phyloP scores from a whole-genome alignment of 1,140 invertebrate species.

The Helicoverpa zea region DNA sequence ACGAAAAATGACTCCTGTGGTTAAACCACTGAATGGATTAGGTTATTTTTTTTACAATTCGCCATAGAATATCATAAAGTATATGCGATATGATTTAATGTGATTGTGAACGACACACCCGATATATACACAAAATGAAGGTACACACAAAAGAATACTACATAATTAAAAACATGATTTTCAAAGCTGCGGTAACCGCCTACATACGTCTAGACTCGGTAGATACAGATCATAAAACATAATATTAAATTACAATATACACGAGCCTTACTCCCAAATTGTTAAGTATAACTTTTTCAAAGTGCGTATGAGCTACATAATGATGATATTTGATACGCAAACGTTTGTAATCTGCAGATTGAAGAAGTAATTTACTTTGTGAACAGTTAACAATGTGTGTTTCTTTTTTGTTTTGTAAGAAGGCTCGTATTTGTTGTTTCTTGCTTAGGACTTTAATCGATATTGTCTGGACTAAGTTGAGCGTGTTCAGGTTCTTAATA shows the following conservation, averaged over 20 bases:
- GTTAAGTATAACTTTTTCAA: constrained; percentile 33
- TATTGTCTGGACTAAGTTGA: background rate
- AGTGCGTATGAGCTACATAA: constrained; percentile 25
- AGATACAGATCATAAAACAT: background rate
- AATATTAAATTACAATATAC: constrained; percentile 31
- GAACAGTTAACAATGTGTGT: constrained; percentile 34
- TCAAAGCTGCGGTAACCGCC: background rate
- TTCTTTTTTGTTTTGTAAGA: constrained; percentile 19
- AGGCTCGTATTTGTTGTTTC: background rate
- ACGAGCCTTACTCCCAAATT: background rate
- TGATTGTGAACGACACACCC: too few relatives aligned
- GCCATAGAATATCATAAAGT: too few relatives aligned
- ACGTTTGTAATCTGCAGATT: background rate
- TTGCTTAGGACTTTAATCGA: constrained; percentile 14
- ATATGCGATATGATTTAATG: too few relatives aligned
- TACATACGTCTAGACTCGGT: background rate
- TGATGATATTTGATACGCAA: constrained; percentile 31
- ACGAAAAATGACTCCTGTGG: too few relatives aligned
- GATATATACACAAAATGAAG: too few relatives aligned
- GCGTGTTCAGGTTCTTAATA: background rate
- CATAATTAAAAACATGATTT: background rate
- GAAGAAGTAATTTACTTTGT: constrained; percentile 21
- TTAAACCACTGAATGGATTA: too few relatives aligned
- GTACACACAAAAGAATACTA: background rate
- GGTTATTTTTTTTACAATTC: too few relatives aligned